Evolutionary conservation across 2,797 vertebrate genomes (phyloP), one percentile per base, ranked within the genome.

Genomic region (Hemibagrus guttatus): DNA sequence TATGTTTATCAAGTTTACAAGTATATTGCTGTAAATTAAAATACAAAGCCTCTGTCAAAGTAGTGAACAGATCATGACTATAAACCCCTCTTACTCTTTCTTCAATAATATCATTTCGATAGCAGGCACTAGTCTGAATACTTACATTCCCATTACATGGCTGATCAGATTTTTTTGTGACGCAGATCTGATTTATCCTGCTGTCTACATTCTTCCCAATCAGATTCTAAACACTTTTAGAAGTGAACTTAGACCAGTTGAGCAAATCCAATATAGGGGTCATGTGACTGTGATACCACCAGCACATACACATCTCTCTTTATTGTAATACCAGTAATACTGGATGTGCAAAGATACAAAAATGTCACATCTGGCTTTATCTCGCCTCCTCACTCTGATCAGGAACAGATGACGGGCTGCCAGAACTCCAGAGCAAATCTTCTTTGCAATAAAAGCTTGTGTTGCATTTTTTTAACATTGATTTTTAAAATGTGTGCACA

Each of bases 381-480:
- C 42, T 81, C 39, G 0, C 79, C 14, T 28, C 28, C 39, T 17
- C 39, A 64, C 26, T 81, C 7, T 81, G 61, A 64, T 63, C 23
- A 7, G 35, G 31, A 42, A 16, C 12, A 42, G 35, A 61, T 81
- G 59, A 81, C 12, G 42, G 8, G 42, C 61, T 81, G 79, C 59
- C 59, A 81, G 61, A 64, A 49, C n/a, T 63, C 39, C 58, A 58
- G 79, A n/a, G 35, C 23, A 63, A 81, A 63, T 63, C 8, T 46
- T 81, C 39, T 19, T 81, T 63, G 23, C 79, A 81, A 59, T 79
- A 79, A 79, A 80, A 80, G 59, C 79, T 28, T 64, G 23, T 28
- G 42, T n/a, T 64, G 58, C 39, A 46, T 28, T 61, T 19, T 79
- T 78, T 35, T 52, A 2, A 0, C 56, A 63, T 63, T 13, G 23